phyloP scores from a whole-genome alignment of 1,140 invertebrate species.

The Papilio polyxenes region DNA sequence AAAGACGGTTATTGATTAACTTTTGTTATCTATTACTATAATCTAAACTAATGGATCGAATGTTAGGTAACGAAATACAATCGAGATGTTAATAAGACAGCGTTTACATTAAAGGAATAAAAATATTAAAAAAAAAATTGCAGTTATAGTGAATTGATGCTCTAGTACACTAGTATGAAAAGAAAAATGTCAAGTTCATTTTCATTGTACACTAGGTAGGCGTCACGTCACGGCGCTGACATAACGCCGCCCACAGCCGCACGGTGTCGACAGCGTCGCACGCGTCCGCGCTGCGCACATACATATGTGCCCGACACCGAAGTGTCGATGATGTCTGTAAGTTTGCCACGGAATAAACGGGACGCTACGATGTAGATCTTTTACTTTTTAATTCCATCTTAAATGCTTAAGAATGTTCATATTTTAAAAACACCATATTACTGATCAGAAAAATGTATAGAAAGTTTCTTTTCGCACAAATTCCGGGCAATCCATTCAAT shows the following conservation, averaged over 20 bases:
- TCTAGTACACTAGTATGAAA: background rate
- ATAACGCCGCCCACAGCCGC: slow-evolving; percentile 8
- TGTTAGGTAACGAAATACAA: background rate
- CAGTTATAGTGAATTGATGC: background rate
- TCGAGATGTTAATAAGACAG: background rate
- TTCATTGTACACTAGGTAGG: background rate
- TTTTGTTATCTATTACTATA: too few relatives aligned
- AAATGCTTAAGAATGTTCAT: background rate
- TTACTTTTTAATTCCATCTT: background rate
- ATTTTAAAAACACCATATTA: background rate
- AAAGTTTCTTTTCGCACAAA: background rate
- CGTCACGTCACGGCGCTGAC: background rate
- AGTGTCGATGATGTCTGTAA: background rate
- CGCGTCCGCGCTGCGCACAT: background rate
- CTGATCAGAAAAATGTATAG: background rate
- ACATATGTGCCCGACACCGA: background rate
- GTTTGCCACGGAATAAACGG: background rate
- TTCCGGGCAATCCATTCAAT: background rate
- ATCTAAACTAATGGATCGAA: background rate
- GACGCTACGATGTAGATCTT: background rate
- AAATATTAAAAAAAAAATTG: background rate
- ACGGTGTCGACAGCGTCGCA: background rate
- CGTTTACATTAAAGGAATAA: background rate
- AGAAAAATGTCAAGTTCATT: slow-evolving; percentile 27
- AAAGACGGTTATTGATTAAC: too few relatives aligned